phyloP scores from a whole-genome alignment of 2,797 vertebrate species.

The Microchirus variegatus region DNA sequence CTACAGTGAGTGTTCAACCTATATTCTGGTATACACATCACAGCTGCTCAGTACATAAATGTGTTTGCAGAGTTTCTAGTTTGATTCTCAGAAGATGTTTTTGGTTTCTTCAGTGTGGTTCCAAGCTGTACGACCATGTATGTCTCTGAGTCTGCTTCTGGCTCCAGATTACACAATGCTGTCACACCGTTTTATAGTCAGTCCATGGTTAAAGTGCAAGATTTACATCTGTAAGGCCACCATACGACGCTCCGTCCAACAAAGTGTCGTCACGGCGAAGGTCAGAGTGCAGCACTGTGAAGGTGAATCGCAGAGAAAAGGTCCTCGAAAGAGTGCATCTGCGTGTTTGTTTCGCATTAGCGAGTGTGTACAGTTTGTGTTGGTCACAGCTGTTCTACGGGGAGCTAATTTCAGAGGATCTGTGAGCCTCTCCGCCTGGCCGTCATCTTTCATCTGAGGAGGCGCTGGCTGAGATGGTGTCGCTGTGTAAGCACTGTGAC shows the following conservation, averaged over 20 bases:
- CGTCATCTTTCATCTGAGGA: slow-evolving; percentile 62
- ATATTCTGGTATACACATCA: too few relatives aligned
- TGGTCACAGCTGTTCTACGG: slow-evolving; percentile 46
- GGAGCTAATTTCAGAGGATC: slow-evolving; percentile 48
- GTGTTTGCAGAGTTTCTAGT: too few relatives aligned
- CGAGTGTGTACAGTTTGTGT: background rate
- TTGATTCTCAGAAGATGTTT: too few relatives aligned
- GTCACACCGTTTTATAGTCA: too few relatives aligned
- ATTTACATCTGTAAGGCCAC: background rate
- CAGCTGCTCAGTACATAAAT: too few relatives aligned
- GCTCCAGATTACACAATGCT: too few relatives aligned
- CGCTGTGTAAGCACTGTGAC: slow-evolving; percentile 20
- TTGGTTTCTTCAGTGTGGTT: too few relatives aligned
- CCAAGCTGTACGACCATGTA: too few relatives aligned
- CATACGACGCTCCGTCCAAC: slow-evolving; percentile 19
- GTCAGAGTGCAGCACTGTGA: slow-evolving; percentile 12
- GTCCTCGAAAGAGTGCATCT: slow-evolving; percentile 4
- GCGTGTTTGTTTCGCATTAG: background rate
- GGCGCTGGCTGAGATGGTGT: slow-evolving; percentile 24
- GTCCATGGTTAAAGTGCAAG: too few relatives aligned
- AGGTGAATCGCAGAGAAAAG: slow-evolving; percentile 1
- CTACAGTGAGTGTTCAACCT: too few relatives aligned
- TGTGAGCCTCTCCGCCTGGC: slow-evolving; percentile 27
- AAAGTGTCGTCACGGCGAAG: slow-evolving; percentile 3
- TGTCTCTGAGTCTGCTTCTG: too few relatives aligned